Percentiles rank a stretch among this genome's conserved stretches.
Evolutionary conservation across 2,113 vertebrate genomes (phyloP).

Genomic region (Pholis gunnellus): DNA sequence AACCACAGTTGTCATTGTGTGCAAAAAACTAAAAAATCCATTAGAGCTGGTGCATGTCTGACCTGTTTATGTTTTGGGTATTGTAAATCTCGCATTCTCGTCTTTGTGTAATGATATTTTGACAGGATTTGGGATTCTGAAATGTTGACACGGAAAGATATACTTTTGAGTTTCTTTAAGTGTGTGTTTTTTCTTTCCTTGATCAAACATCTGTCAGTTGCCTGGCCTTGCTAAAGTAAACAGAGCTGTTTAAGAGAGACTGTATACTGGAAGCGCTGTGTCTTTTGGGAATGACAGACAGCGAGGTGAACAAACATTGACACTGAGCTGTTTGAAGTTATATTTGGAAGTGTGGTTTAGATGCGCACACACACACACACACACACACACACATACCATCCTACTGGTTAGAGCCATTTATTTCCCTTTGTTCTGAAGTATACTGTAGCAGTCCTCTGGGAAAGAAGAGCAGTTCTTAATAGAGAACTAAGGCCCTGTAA

Average conservation of each 20-base stretch:
- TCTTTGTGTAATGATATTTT: conserved; percentile 13
- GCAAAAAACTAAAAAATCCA: background rate
- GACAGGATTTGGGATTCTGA: background rate
- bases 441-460: conserved; percentile 50
- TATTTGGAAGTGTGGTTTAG: conserved; percentile 68
- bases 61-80: conserved; percentile 3
- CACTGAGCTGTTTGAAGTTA: conserved; percentile 73
- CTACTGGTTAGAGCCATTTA: conserved; percentile 60
- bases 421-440: conserved; percentile 63
- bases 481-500: conserved; percentile 34
- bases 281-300: conserved; percentile 66
- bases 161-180: conserved; percentile 24
- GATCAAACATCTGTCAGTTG: conserved; percentile 65
- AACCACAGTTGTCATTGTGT: conserved; percentile 19
- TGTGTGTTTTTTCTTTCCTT: conserved; percentile 23
- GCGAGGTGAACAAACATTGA: conserved; percentile 75
- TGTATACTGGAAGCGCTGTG: conserved; percentile 45
- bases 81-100: conserved; percentile 7
- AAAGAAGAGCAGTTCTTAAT: conserved; percentile 34
- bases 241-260: conserved; percentile 58
- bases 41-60: conserved; percentile 5
- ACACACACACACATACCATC: conserved; percentile 3
- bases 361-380: conserved; percentile 13
- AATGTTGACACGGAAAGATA: background rate
- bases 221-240: conserved; percentile 62